These are phyloP conservation scores for Tiliacea aurago DNA, from an alignment of 2,888 invertebrate genomes.

Conservation along the genomic window DNA sequence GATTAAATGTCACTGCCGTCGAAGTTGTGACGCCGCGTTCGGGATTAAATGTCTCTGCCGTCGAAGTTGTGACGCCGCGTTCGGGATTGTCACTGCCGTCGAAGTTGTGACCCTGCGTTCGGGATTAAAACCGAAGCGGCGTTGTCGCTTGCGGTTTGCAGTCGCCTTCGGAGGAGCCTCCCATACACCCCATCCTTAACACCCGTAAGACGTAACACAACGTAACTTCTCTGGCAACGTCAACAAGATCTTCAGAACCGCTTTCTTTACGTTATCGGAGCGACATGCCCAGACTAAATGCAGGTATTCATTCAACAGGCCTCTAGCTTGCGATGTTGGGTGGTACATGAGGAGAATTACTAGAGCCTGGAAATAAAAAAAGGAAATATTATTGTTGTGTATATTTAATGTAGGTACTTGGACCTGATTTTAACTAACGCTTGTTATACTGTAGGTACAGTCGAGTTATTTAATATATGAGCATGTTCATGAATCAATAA, in stretches of 20 bases:
- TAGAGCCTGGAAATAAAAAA: conserved; percentile 77
- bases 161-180: not conserved
- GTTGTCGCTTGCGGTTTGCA: not conserved
- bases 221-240: conserved; percentile 77
- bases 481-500: too few species aligned
- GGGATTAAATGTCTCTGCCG: too few species aligned
- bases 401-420: too few species aligned
- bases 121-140: not conserved
- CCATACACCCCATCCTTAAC: too few species aligned
- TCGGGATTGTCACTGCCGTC: too few species aligned
- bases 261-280: conserved; percentile 80
- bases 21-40: too few species aligned
- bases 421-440: too few species aligned
- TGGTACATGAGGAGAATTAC: conserved; percentile 84
- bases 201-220: conserved; percentile 29
- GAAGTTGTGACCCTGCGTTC: not conserved
- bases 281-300: conserved; percentile 84
- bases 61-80: too few species aligned
- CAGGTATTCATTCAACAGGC: conserved; percentile 79
- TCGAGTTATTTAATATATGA: too few species aligned
- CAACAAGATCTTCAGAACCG: conserved; percentile 79
- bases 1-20: too few species aligned
- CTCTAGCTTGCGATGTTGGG: conserved; percentile 78
- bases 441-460: too few species aligned
- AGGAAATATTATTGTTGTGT: not conserved